Base-by-base conservation (phyloP, 2,888 invertebrate species). In the Homarus gammarus region DNA sequence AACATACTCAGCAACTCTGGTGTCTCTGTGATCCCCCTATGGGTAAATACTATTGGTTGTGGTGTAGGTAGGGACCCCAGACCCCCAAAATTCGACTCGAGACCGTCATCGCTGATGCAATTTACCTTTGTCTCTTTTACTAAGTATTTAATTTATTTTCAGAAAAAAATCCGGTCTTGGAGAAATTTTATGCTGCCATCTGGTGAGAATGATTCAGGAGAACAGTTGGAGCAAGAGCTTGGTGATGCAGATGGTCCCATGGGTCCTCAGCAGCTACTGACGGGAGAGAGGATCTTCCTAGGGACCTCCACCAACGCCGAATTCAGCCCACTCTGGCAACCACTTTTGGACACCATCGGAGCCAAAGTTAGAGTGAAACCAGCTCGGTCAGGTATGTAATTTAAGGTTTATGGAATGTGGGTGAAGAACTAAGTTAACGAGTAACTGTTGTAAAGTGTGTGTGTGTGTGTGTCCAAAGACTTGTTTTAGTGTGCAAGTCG, bases 221-320 rank as follows among this genome's bases (percentile, higher is more conserved):
- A 78, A 8, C 3, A 79, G 49, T 68, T 70, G 38, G 91, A 91
- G 70, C 91, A 91, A 84, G 73, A 38, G 18, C 36, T 89, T 31
- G 5, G 77, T 22, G 44, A 79, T 49, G 73, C 85, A 36, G 72
- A 77, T n/a, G 86, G 33, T 10, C 36, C 22, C 27, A 5, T 81
- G 10, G 68, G 73, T n/a, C 40, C 68, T n/a, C 49, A 22, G 15
- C 82, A 64, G 51, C 22, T 64, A 31, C 49, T 88, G 10, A 51
- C 78, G 38, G 91, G 90, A 8, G 87, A 91, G n/a, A 40, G 73
- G n/a, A 87, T 91, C 18, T 91, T 90, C 68, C 68, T 91, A 27
- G 91, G 85, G 27, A 70, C 91, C 12, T 91, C 91, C 15, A 36
- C 70, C 75, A 90, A 90, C 81, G 22, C 40, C 15, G 83, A 79